Evolutionary conservation across 2,888 invertebrate species (phyloP), one percentile per base, ranked within the genome.

Genomic region (Megalurothrips usitatus): DNA sequence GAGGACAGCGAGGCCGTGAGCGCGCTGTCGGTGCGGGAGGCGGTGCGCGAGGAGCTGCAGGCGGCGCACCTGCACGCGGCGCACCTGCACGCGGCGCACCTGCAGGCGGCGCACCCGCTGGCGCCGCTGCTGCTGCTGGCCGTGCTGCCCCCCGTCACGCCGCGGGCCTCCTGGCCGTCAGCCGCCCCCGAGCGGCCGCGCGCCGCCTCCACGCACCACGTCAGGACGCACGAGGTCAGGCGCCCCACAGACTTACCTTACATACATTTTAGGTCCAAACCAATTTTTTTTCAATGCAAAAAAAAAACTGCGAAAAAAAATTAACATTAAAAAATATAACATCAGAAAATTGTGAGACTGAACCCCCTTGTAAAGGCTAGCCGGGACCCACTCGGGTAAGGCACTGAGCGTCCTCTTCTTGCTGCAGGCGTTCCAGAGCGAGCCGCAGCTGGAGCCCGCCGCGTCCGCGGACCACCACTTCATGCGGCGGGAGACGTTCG

Each of bases 81-180:
- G 11, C 68, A 75, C 68, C 68, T 26, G 68, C 26, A 75, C 68
- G 68, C 68, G 23, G 68, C 26, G 68, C 68, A 26, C 68, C 23
- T 75, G 68, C 68, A 75, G 26, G 68, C 68, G 23, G 23, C 68
- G 11, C 68, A 75, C 68, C 68, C 68, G 68, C 68, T 75, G 23
- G 87, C 93, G 34, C 93, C 93, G 0, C 90, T 93, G 87, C 88
- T 93, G 12, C 87, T 93, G 49, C 89, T 94, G 2, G 93, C 93
- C 26, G 93, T 93, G 11, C 88, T 93, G 0, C 93, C 93, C 0
- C 93, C 93, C 1, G 93, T 93, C 80, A 93, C 93, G 81, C 93
- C 93, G 0, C 89, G 93, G 78, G 93, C 93, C 10, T 92, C 92
- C 86, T 94, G 93, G 94, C 94, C 94, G 0, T 93, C 93, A 17